phyloP scores from a whole-genome alignment of 2,888 invertebrate species.

The Sepioteuthis lessoniana region DNA sequence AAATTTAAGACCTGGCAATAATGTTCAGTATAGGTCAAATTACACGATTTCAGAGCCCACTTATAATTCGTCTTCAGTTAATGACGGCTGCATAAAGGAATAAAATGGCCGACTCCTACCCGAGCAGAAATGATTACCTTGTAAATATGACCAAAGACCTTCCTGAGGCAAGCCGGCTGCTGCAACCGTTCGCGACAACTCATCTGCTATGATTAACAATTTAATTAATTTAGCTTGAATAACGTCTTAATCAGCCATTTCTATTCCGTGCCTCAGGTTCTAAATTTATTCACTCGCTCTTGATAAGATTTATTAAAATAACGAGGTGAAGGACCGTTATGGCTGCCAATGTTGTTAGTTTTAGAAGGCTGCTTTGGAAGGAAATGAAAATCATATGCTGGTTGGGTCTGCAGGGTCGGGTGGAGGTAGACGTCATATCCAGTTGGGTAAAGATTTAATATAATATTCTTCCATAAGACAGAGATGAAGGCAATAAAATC shows the following conservation, averaged over 20 bases:
- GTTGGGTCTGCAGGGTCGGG: not conserved
- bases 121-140: not conserved
- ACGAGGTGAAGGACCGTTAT: not conserved
- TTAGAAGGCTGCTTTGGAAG: not conserved
- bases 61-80: not conserved
- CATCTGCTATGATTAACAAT: constrained; percentile 23
- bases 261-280: not conserved
- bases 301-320: constrained; percentile 21
- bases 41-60: not conserved
- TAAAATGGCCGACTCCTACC: not conserved
- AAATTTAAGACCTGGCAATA: constrained; percentile 20
- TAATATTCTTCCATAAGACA: not conserved
- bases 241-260: not conserved
- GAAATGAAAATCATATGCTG: not conserved
- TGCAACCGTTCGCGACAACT: not conserved
- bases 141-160: constrained; percentile 9
- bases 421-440: not conserved
- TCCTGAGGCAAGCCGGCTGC: not conserved
- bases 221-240: constrained; percentile 33
- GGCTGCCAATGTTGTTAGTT: constrained; percentile 33
- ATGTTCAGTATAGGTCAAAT: not conserved
- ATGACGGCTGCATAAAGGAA: not conserved
- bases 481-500: too few species aligned
- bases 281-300: not conserved
- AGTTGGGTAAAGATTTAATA: not conserved